A percentile compares a stretch with the other conserved stretches of the same genome.
These are phyloP conservation scores for Dipodomys ordii DNA, from an alignment of 2,113 vertebrate genomes.

Conservation along the genomic window DNA sequence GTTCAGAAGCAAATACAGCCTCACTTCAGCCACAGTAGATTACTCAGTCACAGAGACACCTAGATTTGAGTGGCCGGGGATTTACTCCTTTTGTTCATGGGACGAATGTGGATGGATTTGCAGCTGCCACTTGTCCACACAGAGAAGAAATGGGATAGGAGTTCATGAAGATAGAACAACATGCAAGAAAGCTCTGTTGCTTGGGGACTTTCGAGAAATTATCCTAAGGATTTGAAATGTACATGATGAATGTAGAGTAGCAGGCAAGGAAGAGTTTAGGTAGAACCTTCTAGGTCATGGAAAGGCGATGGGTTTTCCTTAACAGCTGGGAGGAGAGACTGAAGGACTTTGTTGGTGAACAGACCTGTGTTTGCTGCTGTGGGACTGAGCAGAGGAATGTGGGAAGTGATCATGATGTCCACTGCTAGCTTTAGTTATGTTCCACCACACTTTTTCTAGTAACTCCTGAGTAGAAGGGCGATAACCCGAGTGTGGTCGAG, in stretches of 20 bases:
- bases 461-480: background rate
- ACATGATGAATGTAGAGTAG: background rate
- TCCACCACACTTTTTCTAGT: background rate
- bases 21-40: background rate
- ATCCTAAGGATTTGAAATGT: background rate
- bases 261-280: too few relatives aligned
- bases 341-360: too few relatives aligned
- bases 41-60: background rate
- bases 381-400: background rate
- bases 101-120: background rate
- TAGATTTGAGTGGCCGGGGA: background rate
- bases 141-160: background rate
- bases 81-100: too few relatives aligned
- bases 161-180: background rate
- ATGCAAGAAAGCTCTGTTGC: background rate
- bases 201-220: background rate
- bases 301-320: background rate
- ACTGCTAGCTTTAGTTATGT: background rate
- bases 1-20: background rate
- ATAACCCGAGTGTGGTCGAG: too few relatives aligned
- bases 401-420: background rate
- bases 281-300: background rate
- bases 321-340: background rate
- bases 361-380: background rate
- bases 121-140: background rate